Evolutionary conservation across 2,113 vertebrate genomes (phyloP), one percentile per base, ranked within the genome.

Genomic region (Daubentonia madagascariensis): DNA sequence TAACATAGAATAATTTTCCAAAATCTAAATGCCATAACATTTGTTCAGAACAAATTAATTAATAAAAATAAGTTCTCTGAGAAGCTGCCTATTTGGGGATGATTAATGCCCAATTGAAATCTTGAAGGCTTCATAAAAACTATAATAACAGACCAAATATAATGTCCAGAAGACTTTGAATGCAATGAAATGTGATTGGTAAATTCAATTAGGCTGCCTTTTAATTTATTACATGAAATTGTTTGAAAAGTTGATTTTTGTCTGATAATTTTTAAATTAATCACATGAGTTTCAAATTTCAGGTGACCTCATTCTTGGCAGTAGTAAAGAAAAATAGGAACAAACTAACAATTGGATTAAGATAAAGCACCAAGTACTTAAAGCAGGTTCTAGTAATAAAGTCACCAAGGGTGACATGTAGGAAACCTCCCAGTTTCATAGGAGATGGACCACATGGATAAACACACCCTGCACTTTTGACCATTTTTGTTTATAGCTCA

Each of bases 211-310:
- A 57, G 6, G 4, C 1, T 22, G 37, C 6, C 52, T 90, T 95
- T 88, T 35, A 93, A 83, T 35, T 80, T 89, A 84, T 59, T 96
- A 78, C 2, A 43, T 83, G 18, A 84, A 45, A 72, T 57, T 72
- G 22, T 61, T 43, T 95, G n/a, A 89, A 94, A 37, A 80, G 5
- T 68, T 89, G 32, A 88, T 81, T 86, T 86, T 52, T 65, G 9
- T 68, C 80, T 35, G 18, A 23, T 97, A 28, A 85, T 18, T 96
- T 86, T 91, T 23, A 94, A 80, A 67, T 92, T 86, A 92, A 65
- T 89, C 43, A 89, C 22, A 2, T 57, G 12, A 91, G 14, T 68
- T 28, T 95, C 65, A 91, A 89, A 92, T 85, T 88, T 97, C 37
- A 93, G 67, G 6, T 18, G 30, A 5, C 17, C 16, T 94, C 28